Evolutionary conservation across 2,797 vertebrate genomes (phyloP).

Genomic region (Falco rusticolus): DNA sequence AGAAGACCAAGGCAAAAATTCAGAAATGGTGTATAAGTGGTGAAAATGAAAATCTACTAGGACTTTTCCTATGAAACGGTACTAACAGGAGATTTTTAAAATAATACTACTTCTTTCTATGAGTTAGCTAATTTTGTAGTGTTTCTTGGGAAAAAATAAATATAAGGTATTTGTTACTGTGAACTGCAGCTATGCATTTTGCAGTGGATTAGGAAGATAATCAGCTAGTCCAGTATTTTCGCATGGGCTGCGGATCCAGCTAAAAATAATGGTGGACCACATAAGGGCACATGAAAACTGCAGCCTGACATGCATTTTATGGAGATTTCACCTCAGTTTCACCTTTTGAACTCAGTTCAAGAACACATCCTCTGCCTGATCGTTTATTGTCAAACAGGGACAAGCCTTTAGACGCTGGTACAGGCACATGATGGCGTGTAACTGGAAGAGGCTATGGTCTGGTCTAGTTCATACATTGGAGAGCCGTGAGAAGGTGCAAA

Average conservation of each 20-base stretch:
- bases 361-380: not conserved
- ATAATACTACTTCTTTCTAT: not conserved
- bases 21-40: not conserved
- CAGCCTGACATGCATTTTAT: not conserved
- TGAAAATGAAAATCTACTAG: not conserved
- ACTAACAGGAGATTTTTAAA: not conserved
- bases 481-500: not conserved
- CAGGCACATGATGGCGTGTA: not conserved
- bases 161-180: not conserved
- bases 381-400: not conserved
- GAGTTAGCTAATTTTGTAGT: not conserved
- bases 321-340: not conserved
- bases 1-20: not conserved
- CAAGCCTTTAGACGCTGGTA: not conserved
- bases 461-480: not conserved
- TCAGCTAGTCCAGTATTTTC: not conserved
- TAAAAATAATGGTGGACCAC: not conserved
- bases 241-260: not conserved
- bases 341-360: not conserved
- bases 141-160: not conserved
- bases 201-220: not conserved
- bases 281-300: not conserved
- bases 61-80: not conserved
- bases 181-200: not conserved
- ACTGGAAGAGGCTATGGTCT: not conserved